Conservation (phyloP, 2,888 invertebrate species). For the Phyto melanocephala region DNA sequence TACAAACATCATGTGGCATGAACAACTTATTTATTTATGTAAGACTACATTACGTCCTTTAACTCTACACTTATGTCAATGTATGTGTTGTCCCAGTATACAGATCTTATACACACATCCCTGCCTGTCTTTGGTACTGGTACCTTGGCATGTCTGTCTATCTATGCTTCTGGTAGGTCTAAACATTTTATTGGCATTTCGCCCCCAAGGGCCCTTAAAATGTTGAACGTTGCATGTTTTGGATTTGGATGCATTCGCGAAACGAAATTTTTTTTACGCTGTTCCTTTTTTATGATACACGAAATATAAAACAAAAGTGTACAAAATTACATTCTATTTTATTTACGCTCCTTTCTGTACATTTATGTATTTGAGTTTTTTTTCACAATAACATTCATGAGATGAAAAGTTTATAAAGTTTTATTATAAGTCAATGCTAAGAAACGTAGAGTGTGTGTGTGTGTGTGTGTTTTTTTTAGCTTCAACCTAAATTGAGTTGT, state of each 20-base stretch:
- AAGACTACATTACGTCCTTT: slow-evolving; percentile 14
- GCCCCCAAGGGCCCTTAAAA: slow-evolving; percentile 65
- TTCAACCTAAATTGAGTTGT: slow-evolving; percentile 37
- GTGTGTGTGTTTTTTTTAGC: neutral
- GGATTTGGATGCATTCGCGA: slow-evolving; percentile 25
- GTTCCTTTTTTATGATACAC: slow-evolving; percentile 65
- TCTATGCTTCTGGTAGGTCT: slow-evolving; percentile 68
- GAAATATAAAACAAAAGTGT: slow-evolving; percentile 58
- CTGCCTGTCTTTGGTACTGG: neutral
- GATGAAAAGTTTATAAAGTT: slow-evolving; percentile 21
- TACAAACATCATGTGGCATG: neutral
- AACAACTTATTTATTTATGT: slow-evolving; percentile 30
- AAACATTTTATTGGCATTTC: slow-evolving; percentile 68
- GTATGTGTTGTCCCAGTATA: slow-evolving; percentile 4
- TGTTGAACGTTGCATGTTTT: slow-evolving; percentile 63
- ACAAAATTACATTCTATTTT: slow-evolving; percentile 13
- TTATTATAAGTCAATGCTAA: neutral
- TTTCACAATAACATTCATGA: neutral
- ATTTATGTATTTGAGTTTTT: neutral
- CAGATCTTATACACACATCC: slow-evolving; percentile 1
- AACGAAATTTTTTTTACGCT: slow-evolving; percentile 68
- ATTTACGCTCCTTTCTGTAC: neutral
- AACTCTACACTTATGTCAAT: neutral
- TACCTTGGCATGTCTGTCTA: neutral
- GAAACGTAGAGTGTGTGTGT: neutral